phyloP scores from a whole-genome alignment of 1,140 invertebrate species.

The Aphis craccivora region DNA sequence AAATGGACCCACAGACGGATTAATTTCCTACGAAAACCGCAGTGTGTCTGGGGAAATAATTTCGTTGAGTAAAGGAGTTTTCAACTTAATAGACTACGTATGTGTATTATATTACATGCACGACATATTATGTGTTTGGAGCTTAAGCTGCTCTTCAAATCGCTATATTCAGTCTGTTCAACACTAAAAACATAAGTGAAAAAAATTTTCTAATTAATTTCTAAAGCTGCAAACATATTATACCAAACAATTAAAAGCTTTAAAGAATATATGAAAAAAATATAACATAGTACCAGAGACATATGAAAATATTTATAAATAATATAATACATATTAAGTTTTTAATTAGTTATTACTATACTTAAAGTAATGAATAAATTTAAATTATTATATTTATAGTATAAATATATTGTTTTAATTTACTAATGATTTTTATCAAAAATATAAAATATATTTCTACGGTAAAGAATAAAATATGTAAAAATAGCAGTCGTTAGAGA shows the following conservation, averaged over 20 bases:
- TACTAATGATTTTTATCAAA: neutral
- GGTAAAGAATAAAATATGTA: neutral
- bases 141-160: conserved; percentile 6
- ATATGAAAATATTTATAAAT: neutral
- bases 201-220: conserved; percentile 1
- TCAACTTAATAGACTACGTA: neutral
- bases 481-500: neutral
- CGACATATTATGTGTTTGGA: conserved; percentile 30
- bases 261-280: neutral
- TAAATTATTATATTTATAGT: neutral
- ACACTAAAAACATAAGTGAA: neutral
- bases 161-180: neutral
- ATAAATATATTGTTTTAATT: neutral
- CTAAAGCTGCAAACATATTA: no score
- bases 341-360: neutral
- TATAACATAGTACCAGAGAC: neutral
- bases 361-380: neutral
- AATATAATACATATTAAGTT: neutral
- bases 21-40: conserved; percentile 55
- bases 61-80: conserved; percentile 27
- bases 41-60: conserved; percentile 43
- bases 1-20: conserved; percentile 43
- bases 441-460: neutral
- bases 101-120: neutral
- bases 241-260: neutral